phyloP scores from a whole-genome alignment of 2,888 invertebrate species.

The Amiota mariae region DNA sequence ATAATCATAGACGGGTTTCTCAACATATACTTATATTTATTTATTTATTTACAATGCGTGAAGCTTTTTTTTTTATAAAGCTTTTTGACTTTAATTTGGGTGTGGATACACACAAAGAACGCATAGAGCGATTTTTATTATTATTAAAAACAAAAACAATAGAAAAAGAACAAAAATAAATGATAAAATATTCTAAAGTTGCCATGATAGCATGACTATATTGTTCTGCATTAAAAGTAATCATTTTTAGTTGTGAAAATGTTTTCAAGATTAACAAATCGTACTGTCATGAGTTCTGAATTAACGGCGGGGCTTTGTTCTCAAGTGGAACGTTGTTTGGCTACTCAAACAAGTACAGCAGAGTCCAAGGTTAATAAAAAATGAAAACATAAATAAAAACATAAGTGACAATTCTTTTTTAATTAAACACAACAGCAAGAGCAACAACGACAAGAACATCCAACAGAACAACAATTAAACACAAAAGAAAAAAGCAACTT shows the following conservation, averaged over 20 bases:
- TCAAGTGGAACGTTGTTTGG: neutral
- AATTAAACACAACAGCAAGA: constrained; percentile 1
- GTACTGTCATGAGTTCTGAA: neutral
- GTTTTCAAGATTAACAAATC: constrained; percentile 45
- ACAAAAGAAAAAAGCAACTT: too few species aligned
- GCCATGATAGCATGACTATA: constrained; percentile 32
- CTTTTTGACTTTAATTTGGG: neutral
- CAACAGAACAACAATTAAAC: neutral
- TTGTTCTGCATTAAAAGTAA: neutral
- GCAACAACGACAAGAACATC: neutral
- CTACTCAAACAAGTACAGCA: neutral
- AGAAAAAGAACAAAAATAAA: constrained; percentile 24
- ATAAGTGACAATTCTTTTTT: neutral
- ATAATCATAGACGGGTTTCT: too few species aligned
- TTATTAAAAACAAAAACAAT: neutral
- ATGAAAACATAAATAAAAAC: neutral
- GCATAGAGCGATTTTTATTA: neutral
- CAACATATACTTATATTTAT: too few species aligned
- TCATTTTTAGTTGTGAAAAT: constrained; percentile 51
- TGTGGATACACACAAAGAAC: neutral
- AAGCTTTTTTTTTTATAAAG: neutral
- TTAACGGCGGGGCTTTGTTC: neutral
- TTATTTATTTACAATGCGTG: neutral
- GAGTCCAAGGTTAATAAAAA: constrained; percentile 7
- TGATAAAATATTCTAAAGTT: constrained; percentile 36